A percentile compares a stretch with the other conserved stretches of the same genome.
These are phyloP conservation scores for Caenorhabditis brenneri DNA, from an alignment of 1,140 invertebrate species.

Conservation along the genomic window DNA sequence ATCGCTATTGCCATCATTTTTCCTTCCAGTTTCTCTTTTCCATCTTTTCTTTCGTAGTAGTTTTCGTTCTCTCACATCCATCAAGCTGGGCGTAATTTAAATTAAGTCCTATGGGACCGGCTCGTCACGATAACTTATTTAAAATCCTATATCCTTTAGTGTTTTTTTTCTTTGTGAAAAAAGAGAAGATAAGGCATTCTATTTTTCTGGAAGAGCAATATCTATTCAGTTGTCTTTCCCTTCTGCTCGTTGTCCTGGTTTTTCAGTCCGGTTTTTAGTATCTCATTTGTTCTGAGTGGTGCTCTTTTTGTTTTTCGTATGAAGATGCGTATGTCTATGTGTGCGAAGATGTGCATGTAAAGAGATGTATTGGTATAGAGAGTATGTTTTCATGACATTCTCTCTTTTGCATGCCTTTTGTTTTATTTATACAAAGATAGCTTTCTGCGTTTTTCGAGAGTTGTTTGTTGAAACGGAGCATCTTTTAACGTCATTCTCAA, in stretches of 20 bases:
- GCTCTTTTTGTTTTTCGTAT: constrained; percentile 10
- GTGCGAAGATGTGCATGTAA: not conserved
- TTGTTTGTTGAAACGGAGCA: not conserved
- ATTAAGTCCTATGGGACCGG: constrained; percentile 39
- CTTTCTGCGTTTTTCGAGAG: constrained; percentile 13
- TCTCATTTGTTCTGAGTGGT: constrained; percentile 42
- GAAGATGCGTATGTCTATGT: not conserved
- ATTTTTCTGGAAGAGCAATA: constrained; percentile 1
- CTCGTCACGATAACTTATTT: constrained; percentile 43
- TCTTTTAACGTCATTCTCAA: not conserved
- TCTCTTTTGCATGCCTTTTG: constrained; percentile 27
- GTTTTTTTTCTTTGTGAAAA: not conserved
- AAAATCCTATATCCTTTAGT: constrained; percentile 28
- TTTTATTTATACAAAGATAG: constrained; percentile 40
- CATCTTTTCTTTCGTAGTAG: not conserved
- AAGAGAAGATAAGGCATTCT: not conserved
- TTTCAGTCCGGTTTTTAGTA: constrained; percentile 12
- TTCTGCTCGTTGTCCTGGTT: constrained; percentile 43
- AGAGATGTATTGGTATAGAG: not conserved
- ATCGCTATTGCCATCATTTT: no score
- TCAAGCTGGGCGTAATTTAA: constrained; percentile 30
- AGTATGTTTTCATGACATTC: constrained; percentile 37
- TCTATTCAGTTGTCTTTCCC: not conserved
- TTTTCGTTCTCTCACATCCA: constrained; percentile 1
- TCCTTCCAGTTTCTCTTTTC: not conserved